phyloP scores from a whole-genome alignment of 1,140 invertebrate genomes.

The Nephila pilipes region DNA sequence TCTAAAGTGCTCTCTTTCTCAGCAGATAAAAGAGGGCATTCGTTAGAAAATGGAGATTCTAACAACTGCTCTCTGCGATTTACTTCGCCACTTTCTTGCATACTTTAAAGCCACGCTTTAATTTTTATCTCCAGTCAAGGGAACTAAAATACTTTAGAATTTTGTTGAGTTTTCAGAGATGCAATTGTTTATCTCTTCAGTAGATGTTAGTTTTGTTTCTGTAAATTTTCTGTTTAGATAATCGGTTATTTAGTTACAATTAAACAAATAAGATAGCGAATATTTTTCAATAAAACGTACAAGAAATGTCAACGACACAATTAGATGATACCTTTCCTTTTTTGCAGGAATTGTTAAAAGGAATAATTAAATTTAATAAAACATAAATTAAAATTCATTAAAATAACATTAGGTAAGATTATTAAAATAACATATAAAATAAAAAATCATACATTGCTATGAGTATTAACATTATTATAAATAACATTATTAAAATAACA shows the following conservation, averaged over 20 bases:
- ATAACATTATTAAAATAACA: no score
- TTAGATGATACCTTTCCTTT: not conserved
- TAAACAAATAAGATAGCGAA: not conserved
- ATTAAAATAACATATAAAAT: no score
- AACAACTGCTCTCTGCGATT: not conserved
- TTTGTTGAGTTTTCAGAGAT: not conserved
- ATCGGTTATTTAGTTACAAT: not conserved
- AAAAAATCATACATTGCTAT: no score
- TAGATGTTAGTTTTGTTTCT: not conserved
- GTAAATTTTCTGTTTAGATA: not conserved
- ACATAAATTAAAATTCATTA: no score
- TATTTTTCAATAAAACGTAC: not conserved
- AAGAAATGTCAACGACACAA: not conserved
- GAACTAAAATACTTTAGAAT: not conserved
- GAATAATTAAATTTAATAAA: not conserved
- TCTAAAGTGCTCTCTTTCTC: slow-evolving; percentile 46
- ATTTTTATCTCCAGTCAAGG: not conserved
- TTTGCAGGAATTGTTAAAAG: not conserved
- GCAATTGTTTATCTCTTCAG: not conserved
- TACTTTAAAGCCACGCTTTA: not conserved
- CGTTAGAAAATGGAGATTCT: not conserved
- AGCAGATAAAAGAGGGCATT: slow-evolving; percentile 36
- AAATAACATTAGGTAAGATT: no score
- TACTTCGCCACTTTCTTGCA: not conserved
- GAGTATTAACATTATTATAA: no score